Evolutionary conservation across 2,113 vertebrate genomes (phyloP), one percentile per base, ranked within the genome.

Genomic region (Gobiocypris rarus): DNA sequence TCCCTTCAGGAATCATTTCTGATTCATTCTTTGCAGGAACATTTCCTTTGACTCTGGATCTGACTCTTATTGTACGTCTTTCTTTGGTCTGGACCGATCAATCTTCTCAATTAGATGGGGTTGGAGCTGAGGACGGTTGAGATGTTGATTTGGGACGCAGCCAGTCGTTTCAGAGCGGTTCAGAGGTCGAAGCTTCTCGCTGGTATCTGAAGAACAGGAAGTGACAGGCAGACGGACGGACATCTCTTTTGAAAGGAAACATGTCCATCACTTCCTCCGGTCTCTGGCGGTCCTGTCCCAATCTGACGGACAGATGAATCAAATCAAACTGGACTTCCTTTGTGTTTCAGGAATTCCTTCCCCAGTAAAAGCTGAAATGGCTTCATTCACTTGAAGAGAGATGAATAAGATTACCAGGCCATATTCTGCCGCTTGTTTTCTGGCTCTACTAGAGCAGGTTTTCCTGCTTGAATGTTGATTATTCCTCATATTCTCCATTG

Each of bases 271-370:
- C 31, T 56, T 41, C 13, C 77, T 52, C 19, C 13, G 15, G 5
- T 31, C 41, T 65, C 59, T 5, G 26, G 13, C 11, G 24, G 59
- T 61, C 24, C 58, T 11, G 24, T 26, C 9, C 50, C 1, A 43
- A 70, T 59, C 45, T 71, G 31, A 34, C 73, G 24, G 76, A 75
- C 81, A 38, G 75, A 54, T 76, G 59, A 76, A 75, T 73, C 85
- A 59, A 71, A 75, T 67, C 56, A 50, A 78, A 69, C 24, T 54
- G 41, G 61, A 75, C 56, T 73, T n/a, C 31, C 28, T 26, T 70
- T 26, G 45, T 71, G 52, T 24, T 45, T 24, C 67, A 73, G 15
- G 22, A 54, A 5, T 34, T 76, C 34, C 24, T 76, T 52, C 19
- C 3, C 28, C 26, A 22, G 13, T 34, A 22, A 52, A 31, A 28